phyloP scores from a whole-genome alignment of 2,888 invertebrate species.

The Mesodorylaimus sp. region DNA sequence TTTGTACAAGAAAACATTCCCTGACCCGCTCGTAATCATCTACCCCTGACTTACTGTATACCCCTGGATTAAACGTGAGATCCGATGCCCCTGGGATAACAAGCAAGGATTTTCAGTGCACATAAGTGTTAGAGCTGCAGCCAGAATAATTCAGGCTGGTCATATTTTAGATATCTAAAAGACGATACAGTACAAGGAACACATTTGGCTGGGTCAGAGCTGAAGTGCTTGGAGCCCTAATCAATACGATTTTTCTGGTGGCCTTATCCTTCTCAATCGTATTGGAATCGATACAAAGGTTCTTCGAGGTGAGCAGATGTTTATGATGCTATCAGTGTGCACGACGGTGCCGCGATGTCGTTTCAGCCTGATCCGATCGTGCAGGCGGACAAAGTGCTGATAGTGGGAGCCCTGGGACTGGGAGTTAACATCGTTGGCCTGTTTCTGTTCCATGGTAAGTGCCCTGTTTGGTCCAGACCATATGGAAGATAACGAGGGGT shows the following conservation, averaged over 20 bases:
- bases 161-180: constrained; percentile 19
- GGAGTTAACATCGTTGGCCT: constrained; percentile 78
- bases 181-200: constrained; percentile 49
- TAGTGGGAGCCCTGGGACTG: constrained; percentile 71
- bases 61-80: too few species aligned
- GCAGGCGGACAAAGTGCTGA: constrained; percentile 58
- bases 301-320: constrained; percentile 23
- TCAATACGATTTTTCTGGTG: constrained; percentile 91
- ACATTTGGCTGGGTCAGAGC: constrained; percentile 99
- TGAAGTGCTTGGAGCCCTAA: constrained; percentile 86
- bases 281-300: constrained; percentile 82
- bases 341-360: too few species aligned
- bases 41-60: too few species aligned
- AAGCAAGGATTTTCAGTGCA: too few species aligned
- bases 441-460: constrained; percentile 68
- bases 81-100: too few species aligned
- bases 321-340: too few species aligned
- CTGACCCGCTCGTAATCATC: too few species aligned
- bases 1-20: too few species aligned
- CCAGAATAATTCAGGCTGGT: not conserved
- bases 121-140: too few species aligned
- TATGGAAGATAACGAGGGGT: too few species aligned
- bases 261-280: constrained; percentile 94
- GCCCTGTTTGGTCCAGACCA: too few species aligned
- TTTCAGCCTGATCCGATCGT: constrained; percentile 66